These are phyloP conservation scores for Pitta sordida DNA, from an alignment of 2,113 vertebrate species.

Conservation along the genomic window DNA sequence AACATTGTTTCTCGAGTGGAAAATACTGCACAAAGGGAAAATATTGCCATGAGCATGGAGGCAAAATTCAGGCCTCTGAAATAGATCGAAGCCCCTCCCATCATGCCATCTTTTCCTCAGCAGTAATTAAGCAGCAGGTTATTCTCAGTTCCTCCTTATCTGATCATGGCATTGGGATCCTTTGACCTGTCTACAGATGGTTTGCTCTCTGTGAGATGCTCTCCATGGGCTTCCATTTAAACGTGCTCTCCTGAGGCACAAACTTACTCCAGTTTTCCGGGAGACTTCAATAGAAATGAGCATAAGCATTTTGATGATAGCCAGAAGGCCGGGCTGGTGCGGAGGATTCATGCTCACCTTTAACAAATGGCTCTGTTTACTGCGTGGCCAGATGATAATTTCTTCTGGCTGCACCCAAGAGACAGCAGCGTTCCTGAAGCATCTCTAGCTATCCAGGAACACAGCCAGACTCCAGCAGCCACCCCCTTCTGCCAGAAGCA, in stretches of 20 bases:
- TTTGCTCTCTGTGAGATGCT: neutral
- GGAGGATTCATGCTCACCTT: neutral
- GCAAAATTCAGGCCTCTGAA: neutral
- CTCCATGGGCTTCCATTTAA: neutral
- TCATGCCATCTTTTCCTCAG: neutral
- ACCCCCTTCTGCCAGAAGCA: conserved; percentile 13
- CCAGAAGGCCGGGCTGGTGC: neutral
- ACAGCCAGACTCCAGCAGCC: neutral
- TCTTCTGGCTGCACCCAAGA: neutral
- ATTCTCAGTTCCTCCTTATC: neutral
- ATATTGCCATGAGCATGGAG: neutral
- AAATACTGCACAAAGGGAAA: neutral
- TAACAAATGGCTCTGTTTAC: neutral
- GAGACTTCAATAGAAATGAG: neutral
- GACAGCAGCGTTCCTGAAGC: neutral
- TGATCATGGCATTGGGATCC: neutral
- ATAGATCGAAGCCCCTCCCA: neutral
- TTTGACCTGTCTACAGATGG: neutral
- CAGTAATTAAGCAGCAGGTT: neutral
- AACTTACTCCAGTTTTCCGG: neutral
- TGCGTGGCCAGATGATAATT: neutral
- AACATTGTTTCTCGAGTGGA: neutral
- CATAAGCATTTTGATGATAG: neutral
- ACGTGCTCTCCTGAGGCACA: neutral
- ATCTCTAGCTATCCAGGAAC: neutral